Percentiles rank a stretch among this genome's conserved stretches.
phyloP scores from a whole-genome alignment of 2,888 invertebrate species.

The Harmothoe impar region DNA sequence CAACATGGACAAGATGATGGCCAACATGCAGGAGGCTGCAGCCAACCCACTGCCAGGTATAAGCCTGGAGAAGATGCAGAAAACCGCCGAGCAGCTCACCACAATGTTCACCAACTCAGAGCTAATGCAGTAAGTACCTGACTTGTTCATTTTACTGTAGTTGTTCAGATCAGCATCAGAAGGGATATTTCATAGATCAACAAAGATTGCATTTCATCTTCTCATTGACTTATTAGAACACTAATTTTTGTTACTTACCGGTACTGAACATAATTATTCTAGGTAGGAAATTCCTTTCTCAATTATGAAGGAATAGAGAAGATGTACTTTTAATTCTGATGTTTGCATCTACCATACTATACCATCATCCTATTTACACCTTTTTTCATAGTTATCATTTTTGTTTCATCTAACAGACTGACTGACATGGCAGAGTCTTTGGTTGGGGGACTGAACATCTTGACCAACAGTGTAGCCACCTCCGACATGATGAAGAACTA shows the following conservation, averaged over 20 bases:
- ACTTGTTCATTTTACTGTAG: not conserved
- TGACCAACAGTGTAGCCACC: not conserved
- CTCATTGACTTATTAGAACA: no score
- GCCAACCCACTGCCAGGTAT: conserved; percentile 5
- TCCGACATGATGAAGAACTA: not conserved
- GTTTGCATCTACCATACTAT: no score
- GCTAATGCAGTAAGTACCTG: conserved; percentile 9
- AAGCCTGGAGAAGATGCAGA: not conserved
- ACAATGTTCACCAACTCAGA: not conserved
- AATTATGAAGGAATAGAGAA: no score
- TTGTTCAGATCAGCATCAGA: no score
- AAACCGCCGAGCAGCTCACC: not conserved
- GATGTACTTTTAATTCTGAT: no score
- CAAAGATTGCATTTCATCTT: no score
- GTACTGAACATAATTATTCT: no score
- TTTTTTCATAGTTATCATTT: not conserved
- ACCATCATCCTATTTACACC: no score
- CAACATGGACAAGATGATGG: conserved; percentile 8
- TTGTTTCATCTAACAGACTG: not conserved
- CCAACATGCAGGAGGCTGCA: not conserved
- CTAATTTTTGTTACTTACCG: no score
- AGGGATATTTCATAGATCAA: no score
- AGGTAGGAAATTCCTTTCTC: no score
- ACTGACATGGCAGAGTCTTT: not conserved
- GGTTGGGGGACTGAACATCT: not conserved